Base-by-base conservation (phyloP, 1,140 invertebrate genomes). In the Caenorhabditis remanei region DNA sequence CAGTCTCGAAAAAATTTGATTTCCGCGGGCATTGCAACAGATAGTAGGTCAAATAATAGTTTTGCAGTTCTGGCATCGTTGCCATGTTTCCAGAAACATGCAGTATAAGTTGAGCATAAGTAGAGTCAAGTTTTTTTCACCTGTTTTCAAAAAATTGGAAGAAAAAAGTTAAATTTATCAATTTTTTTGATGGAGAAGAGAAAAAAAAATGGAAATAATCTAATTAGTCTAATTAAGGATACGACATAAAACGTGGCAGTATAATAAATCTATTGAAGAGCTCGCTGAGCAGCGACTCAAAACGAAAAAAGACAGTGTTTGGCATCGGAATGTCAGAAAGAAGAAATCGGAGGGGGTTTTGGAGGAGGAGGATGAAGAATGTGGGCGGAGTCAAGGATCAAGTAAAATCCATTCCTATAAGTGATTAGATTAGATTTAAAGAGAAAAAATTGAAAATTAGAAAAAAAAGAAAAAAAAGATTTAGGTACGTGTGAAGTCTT, bases 281-380 rank as follows among this genome's bases (percentile, higher is more conserved):
- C 2, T 32, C 32, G 32, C 32, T 32, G 32, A 32, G 32, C 32
- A 32, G 32, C 32, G 32, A 32, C 32, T 32, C 32, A 32, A 32
- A n/a, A n/a, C n/a, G 9, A 11, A 79, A 79, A n/a, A 79, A 79
- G 46, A 19, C 32, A 32, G 32, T 32, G 32, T 43, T 75, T 50
- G 71, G 71, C 71, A 79, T 50, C 71, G 71, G 71, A 79, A 79
- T 79, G 71, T 79, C 71, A 79, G 71, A 79, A 53, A 50, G n/a
- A n/a, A n/a, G 46, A 21, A 79, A 50, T 53, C 48, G 41, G 46
- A 46, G 71, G 71, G 16, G 50, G 11, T 53, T 8, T 6, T 3
- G 9, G 9, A 53, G 16, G 53, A 79, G n/a, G 13, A 19, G n/a
- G 21, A 40, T 24, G 61, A 40, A 63, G 32, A 63, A 63, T 63